Evolutionary conservation across 2,888 invertebrate genomes (phyloP).

Genomic region (Microdon myrmicae): DNA sequence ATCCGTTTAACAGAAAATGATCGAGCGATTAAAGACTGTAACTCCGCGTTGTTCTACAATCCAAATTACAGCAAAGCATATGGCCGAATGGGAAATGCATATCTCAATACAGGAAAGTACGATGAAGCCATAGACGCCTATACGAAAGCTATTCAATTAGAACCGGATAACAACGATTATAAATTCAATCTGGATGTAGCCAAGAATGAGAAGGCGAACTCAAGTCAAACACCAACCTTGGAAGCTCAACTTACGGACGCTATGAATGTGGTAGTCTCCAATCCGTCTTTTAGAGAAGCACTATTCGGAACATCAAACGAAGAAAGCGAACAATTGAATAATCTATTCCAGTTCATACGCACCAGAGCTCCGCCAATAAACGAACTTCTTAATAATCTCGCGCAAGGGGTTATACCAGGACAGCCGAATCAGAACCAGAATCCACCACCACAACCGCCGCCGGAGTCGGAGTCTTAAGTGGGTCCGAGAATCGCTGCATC

Average conservation of each 20-base stretch:
- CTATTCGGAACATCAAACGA: too few relatives aligned
- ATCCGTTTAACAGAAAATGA: constrained; percentile 88
- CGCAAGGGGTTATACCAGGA: too few relatives aligned
- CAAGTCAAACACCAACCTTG: background rate
- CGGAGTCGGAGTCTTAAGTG: too few relatives aligned
- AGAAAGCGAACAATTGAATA: too few relatives aligned
- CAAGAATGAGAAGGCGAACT: constrained; percentile 65
- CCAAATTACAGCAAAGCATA: constrained; percentile 95
- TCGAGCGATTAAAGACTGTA: constrained; percentile 89
- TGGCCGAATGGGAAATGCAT: constrained; percentile 87
- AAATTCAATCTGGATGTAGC: constrained; percentile 86
- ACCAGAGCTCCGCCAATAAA: too few relatives aligned
- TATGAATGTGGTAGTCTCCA: constrained; percentile 59
- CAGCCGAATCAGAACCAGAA: too few relatives aligned
- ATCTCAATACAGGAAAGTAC: constrained; percentile 83
- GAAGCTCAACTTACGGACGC: constrained; percentile 58
- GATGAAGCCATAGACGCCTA: constrained; percentile 88
- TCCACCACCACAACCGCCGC: too few relatives aligned
- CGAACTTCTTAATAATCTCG: too few relatives aligned
- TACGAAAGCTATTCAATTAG: constrained; percentile 86
- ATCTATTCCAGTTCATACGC: too few relatives aligned
- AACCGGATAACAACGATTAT: constrained; percentile 92
- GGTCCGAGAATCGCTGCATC: too few relatives aligned
- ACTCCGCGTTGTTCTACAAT: constrained; percentile 87
- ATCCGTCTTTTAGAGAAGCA: constrained; percentile 54